Evolutionary conservation across 2,113 vertebrate genomes (phyloP).

Genomic region (Ahaetulla prasina): DNA sequence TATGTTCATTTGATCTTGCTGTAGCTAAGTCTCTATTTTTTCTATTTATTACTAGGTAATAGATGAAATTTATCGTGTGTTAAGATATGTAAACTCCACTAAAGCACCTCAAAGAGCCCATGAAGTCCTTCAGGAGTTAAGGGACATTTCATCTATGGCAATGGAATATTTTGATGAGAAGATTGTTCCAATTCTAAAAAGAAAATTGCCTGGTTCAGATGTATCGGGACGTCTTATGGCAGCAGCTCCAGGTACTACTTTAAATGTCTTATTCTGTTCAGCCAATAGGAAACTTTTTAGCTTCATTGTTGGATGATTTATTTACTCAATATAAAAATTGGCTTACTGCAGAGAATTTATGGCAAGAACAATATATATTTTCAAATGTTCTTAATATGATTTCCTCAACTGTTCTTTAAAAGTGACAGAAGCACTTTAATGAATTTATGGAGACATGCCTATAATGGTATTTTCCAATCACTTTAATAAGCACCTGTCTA

Average conservation of each 20-base stretch:
- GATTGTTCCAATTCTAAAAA: slow-evolving; percentile 97
- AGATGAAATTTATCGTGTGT: slow-evolving; percentile 96
- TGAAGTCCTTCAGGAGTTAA: slow-evolving; percentile 94
- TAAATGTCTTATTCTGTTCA: neutral
- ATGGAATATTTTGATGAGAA: slow-evolving; percentile 99
- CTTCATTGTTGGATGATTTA: slow-evolving; percentile 21
- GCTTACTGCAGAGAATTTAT: neutral
- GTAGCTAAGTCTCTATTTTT: slow-evolving; percentile 49
- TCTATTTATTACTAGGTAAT: slow-evolving; percentile 82
- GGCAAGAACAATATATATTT: neutral
- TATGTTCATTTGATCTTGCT: slow-evolving; percentile 10
- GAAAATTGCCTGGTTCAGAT: slow-evolving; percentile 93
- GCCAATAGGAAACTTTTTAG: slow-evolving; percentile 7
- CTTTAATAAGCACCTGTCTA: neutral
- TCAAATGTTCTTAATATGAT: neutral
- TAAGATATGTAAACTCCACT: slow-evolving; percentile 97
- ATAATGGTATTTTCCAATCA: neutral
- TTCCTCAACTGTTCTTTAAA: neutral
- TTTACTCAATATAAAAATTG: neutral
- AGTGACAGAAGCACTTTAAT: neutral
- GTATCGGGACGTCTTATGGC: slow-evolving; percentile 94
- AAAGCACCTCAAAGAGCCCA: slow-evolving; percentile 96
- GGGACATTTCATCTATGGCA: slow-evolving; percentile 99
- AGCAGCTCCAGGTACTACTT: slow-evolving; percentile 85
- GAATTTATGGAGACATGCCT: neutral